Conservation (phyloP, 2,797 vertebrate species). For the Orientallactaga sibirica region DNA sequence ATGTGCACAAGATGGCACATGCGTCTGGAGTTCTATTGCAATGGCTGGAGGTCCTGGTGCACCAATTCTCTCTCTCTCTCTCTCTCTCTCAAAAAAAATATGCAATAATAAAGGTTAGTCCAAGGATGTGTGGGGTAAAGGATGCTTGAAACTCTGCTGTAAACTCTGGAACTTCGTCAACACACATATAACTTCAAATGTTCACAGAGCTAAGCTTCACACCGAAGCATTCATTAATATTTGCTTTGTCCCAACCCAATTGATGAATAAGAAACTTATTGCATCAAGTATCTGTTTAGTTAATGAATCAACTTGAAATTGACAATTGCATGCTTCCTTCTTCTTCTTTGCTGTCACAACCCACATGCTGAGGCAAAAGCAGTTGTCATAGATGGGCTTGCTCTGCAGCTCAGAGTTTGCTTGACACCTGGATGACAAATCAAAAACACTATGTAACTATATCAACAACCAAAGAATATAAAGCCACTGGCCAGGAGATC, state of each 20-base stretch:
- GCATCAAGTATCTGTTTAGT: not conserved
- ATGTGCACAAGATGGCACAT: no score
- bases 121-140: not conserved
- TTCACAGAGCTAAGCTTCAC: not conserved
- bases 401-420: not conserved
- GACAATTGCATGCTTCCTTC: not conserved
- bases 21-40: no score
- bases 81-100: not conserved
- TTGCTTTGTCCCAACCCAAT: not conserved
- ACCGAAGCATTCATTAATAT: not conserved
- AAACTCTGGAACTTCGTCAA: not conserved
- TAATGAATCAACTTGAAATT: constrained; percentile 63
- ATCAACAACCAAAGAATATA: constrained; percentile 14
- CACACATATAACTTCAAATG: constrained; percentile 11
- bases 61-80: no score
- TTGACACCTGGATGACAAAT: constrained; percentile 53
- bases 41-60: no score
- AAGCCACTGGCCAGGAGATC: constrained; percentile 20
- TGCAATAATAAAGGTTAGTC: not conserved
- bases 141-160: not conserved
- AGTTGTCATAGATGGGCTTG: constrained; percentile 34
- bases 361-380: not conserved
- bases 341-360: constrained; percentile 45
- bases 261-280: constrained; percentile 22
- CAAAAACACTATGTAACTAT: constrained; percentile 47